These are phyloP conservation scores for Hydrophis major DNA, from an alignment of 2,797 vertebrate genomes.

Conservation along the genomic window DNA sequence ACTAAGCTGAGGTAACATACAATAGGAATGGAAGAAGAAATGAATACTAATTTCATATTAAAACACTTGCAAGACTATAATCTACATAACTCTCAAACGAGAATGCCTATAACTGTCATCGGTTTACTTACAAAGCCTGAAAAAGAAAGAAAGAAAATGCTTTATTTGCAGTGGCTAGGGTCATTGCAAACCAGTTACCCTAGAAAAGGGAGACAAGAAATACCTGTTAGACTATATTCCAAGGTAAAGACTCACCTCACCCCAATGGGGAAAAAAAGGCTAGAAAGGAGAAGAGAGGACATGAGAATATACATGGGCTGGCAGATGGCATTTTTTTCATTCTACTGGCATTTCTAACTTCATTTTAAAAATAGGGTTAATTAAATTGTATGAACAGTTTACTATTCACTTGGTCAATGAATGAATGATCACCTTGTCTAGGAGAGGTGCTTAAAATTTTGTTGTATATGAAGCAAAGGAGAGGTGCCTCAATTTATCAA, in stretches of 20 bases:
- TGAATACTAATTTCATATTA: not conserved
- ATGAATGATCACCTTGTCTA: not conserved
- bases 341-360: not conserved
- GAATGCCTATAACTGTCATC: not conserved
- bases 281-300: not conserved
- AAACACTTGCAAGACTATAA: not conserved
- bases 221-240: not conserved
- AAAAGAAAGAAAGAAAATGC: not conserved
- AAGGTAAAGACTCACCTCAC: not conserved
- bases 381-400: not conserved
- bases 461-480: not conserved
- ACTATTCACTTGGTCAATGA: not conserved
- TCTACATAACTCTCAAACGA: not conserved
- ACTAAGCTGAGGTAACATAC: not conserved
- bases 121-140: not conserved
- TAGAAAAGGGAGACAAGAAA: not conserved
- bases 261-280: not conserved
- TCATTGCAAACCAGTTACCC: not conserved
- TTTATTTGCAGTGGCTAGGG: not conserved
- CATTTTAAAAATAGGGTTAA: not conserved
- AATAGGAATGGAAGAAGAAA: not conserved
- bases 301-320: not conserved
- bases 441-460: not conserved
- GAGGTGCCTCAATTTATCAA: not conserved
- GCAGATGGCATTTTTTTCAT: not conserved